Base-by-base conservation (phyloP, 2,113 vertebrate species). In the Pedionomus torquatus region DNA sequence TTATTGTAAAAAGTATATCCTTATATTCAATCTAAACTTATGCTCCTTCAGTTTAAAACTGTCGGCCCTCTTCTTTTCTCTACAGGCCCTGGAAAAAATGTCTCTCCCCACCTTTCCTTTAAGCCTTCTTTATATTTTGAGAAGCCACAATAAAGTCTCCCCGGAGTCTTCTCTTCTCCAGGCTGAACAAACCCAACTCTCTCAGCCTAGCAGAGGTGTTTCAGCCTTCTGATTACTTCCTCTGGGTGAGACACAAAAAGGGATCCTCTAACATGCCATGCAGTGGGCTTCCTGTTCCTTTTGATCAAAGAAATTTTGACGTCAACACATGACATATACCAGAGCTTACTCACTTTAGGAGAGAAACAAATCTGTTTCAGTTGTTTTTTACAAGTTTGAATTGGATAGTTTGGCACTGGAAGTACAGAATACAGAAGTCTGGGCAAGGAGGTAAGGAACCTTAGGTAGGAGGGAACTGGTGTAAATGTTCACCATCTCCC, bases 261-360 rank as follows among this genome's bases (percentile, higher is more conserved):
- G 12, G 7, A 43, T 3, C 11, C 15, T 79, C 37, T 76, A 61
- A 57, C 5, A 1, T 28, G 15, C 28, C 43, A 20, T 14, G 11
- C 8, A 15, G 19, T 26, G 31, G 7, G 13, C 70, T 76, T 17
- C 4, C 8, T 20, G 11, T 66, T 70, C 21, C 17, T 51, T 68
- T 83, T 31, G n/a, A 48, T 39, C 26, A 76, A 76, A 63, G 26
- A 31, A 66, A 43, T 9, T 14, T 57, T 46, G 37, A 57, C 23
- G 7, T 61, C 9, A 26, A 28, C 8, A 13, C 7, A 57, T 0
- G 0, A 63, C 6, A 5, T 8, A 5, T 48, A 43, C 3, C 3
- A 43, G n/a, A 21, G 24, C 14, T 63, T 8, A 10, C 6, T 35
- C 41, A 48, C 13, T 57, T 80, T 43, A 28, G 15, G 25, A n/a